phyloP scores from a whole-genome alignment of 64 coral and sea anemone genomes.

The Stichodactyla helianthus region DNA sequence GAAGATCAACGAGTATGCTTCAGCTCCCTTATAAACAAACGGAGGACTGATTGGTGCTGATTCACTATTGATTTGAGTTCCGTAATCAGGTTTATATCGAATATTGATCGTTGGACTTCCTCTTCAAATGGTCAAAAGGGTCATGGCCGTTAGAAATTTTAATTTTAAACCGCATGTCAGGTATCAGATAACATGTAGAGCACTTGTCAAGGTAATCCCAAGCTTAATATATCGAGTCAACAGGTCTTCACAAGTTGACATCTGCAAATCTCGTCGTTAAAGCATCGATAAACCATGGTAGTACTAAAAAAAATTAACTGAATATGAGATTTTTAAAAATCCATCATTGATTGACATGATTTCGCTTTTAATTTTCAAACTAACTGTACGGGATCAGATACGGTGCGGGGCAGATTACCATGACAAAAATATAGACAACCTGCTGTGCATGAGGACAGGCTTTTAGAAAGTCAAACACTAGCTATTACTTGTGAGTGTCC shows the following conservation, averaged over 20 bases:
- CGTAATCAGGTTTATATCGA: not conserved
- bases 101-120: slow-evolving; percentile 1
- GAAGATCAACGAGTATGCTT: not conserved
- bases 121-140: not conserved
- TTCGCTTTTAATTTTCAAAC: not conserved
- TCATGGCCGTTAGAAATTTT: not conserved
- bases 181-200: not conserved
- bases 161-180: not conserved
- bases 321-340: not conserved
- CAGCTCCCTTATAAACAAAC: not conserved
- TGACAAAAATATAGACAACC: not conserved
- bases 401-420: not conserved
- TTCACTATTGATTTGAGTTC: not conserved
- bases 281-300: not conserved
- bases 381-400: no score
- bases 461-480: not conserved
- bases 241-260: not conserved
- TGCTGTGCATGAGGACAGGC: not conserved
- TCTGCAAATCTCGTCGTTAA: not conserved
- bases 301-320: not conserved
- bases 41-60: not conserved
- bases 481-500: not conserved
- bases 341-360: not conserved
- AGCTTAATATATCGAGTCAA: not conserved
- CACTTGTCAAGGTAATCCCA: not conserved